Evolutionary conservation across 2,113 vertebrate genomes (phyloP).

Genomic region (Deroptyus accipitrinus): DNA sequence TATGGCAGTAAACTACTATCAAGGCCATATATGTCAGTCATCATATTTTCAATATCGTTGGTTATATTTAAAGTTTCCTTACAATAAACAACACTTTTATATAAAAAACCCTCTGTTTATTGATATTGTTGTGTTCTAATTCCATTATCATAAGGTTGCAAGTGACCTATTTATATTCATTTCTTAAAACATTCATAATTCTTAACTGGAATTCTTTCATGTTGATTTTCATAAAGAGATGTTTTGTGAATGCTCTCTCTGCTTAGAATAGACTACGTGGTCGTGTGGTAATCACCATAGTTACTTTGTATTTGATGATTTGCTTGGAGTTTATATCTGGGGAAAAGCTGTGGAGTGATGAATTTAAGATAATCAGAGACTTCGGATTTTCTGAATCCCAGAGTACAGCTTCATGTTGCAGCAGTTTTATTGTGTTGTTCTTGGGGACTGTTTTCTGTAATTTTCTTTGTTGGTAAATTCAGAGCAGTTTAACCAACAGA

Average conservation of each 20-base stretch:
- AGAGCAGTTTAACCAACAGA: neutral
- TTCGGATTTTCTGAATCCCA: neutral
- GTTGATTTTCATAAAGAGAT: neutral
- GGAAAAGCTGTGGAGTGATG: neutral
- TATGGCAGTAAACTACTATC: conserved; percentile 73
- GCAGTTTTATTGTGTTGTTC: neutral
- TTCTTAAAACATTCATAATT: neutral
- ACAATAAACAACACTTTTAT: conserved; percentile 95
- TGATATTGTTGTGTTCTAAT: conserved; percentile 12
- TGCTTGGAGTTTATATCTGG: neutral
- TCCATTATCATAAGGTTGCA: neutral
- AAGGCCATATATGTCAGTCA: conserved; percentile 79
- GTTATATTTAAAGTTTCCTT: conserved; percentile 91
- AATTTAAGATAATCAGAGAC: neutral
- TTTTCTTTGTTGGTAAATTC: conserved; percentile 1
- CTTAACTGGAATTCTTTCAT: neutral
- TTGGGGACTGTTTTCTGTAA: neutral
- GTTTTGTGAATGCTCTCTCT: neutral
- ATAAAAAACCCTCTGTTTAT: conserved; percentile 36
- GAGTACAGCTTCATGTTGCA: neutral
- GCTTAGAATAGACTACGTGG: neutral
- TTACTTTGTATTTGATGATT: neutral
- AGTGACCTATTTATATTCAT: neutral
- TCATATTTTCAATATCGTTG: conserved; percentile 80
- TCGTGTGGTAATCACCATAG: neutral